Conservation (phyloP, 2,797 vertebrate genomes). For the Coregonus suidteri region DNA sequence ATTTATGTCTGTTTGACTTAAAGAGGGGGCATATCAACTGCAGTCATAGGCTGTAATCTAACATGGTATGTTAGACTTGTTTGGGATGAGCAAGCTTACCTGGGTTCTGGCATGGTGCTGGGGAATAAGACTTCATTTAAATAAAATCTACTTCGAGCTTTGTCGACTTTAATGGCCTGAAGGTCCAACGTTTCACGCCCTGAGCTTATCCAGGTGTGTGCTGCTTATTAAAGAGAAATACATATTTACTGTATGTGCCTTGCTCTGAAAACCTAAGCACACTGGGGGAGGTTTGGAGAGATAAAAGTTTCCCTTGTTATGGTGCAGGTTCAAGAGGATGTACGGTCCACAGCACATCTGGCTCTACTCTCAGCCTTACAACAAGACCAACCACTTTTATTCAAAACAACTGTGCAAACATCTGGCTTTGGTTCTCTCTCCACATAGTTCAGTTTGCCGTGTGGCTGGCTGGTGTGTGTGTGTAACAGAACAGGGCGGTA, state of each 20-base stretch:
- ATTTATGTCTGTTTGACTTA: slow-evolving; percentile 24
- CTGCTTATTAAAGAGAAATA: neutral
- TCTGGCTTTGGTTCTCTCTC: slow-evolving; percentile 45
- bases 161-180: neutral
- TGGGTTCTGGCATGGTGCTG: slow-evolving; percentile 29
- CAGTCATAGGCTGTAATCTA: slow-evolving; percentile 55
- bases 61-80: slow-evolving; percentile 20
- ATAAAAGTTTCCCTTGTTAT: slow-evolving; percentile 42
- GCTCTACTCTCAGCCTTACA: slow-evolving; percentile 37
- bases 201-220: neutral
- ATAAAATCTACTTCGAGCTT: neutral
- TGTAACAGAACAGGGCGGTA: neutral
- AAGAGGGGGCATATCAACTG: slow-evolving; percentile 36
- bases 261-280: slow-evolving; percentile 12
- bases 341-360: slow-evolving; percentile 23
- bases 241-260: slow-evolving; percentile 18
- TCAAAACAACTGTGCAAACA: slow-evolving; percentile 14
- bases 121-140: neutral
- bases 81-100: slow-evolving; percentile 15
- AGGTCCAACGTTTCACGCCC: neutral
- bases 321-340: slow-evolving; percentile 38
- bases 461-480: slow-evolving; percentile 1
- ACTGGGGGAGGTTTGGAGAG: slow-evolving; percentile 17
- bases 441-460: slow-evolving; percentile 47
- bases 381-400: slow-evolving; percentile 45